Base-by-base conservation (phyloP, 2,888 invertebrate species). In the Stratiomys singularior region DNA sequence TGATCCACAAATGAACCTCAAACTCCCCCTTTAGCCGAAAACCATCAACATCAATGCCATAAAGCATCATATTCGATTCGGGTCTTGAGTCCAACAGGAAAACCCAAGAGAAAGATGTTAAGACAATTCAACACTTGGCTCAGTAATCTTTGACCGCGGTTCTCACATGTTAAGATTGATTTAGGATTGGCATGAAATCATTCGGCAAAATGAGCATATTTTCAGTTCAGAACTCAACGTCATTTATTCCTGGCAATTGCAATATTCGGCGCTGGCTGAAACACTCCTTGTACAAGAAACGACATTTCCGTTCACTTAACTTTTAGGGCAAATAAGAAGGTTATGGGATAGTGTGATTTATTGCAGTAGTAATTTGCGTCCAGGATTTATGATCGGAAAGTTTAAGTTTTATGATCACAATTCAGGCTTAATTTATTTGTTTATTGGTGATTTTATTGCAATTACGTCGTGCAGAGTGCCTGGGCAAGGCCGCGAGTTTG, bases 371-470 rank as follows among this genome's bases (percentile, higher is more conserved):
- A 64, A 64, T 64, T 64, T 64, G 27, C 64, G n/a, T 2, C 28
- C 27, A 64, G 30, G 30, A 64, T 64, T 64, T 64, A 64, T 64
- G 28, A 64, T 28, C 28, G 30, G 23, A 27, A 64, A 64, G 64
- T 30, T 64, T 28, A 27, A 28, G 30, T 64, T 30, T 64, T 64
- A 28, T 64, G 64, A 64, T 64, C 64, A 64, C 64, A 3, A 30
- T 64, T 28, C 27, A 11, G 18, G 9, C 30, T 28, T 30, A 64
- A 64, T 64, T 64, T 64, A 64, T 64, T 64, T 64, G 30, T 64
- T 28, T 64, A 64, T 15, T 64, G 28, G 64, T 18, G 64, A 64
- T 28, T 64, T 64, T 64, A 64, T 64, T 64, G 64, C 64, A 64
- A 64, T 64, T 30, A 30, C 30, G 5, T 3, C 37, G 9, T 37